phyloP scores from a whole-genome alignment of 2,113 vertebrate species.

The Amphiprion percula region DNA sequence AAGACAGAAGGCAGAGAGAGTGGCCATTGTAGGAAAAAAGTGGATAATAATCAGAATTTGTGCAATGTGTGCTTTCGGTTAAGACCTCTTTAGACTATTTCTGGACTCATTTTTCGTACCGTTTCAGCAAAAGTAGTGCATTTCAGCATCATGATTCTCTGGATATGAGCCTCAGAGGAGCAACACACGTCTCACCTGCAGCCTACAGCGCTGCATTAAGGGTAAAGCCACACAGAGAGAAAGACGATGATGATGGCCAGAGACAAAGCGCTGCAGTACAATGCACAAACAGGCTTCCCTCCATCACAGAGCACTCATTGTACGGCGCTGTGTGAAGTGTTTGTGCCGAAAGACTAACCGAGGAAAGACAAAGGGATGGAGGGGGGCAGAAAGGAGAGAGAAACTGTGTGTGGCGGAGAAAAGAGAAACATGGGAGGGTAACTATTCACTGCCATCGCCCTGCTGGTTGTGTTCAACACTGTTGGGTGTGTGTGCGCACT shows the following conservation, averaged over 20 bases:
- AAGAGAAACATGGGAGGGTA: constrained; percentile 20
- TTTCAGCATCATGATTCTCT: constrained; percentile 40
- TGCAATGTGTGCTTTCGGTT: too few species aligned
- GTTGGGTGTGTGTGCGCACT: constrained; percentile 8
- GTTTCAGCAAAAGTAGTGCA: constrained; percentile 23
- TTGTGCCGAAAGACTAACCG: constrained; percentile 72
- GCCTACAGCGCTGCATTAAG: constrained; percentile 13
- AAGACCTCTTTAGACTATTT: neutral
- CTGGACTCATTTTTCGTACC: neutral
- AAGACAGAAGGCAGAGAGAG: constrained; percentile 21
- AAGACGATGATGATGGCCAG: constrained; percentile 41
- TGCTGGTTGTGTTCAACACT: constrained; percentile 18
- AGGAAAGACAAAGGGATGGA: constrained; percentile 47
- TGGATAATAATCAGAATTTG: neutral
- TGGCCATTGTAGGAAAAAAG: neutral
- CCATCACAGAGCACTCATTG: constrained; percentile 75
- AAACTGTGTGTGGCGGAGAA: neutral
- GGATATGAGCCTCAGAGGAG: constrained; percentile 39
- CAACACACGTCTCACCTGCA: constrained; percentile 1
- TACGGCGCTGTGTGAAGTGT: constrained; percentile 68
- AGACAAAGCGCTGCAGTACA: constrained; percentile 70
- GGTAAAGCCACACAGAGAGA: constrained; percentile 20
- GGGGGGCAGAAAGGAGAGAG: constrained; percentile 13
- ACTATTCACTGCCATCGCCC: constrained; percentile 37
- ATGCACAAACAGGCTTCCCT: constrained; percentile 65